Conservation (phyloP, 2,888 invertebrate species). For the Caenorhabditis wallacei region DNA sequence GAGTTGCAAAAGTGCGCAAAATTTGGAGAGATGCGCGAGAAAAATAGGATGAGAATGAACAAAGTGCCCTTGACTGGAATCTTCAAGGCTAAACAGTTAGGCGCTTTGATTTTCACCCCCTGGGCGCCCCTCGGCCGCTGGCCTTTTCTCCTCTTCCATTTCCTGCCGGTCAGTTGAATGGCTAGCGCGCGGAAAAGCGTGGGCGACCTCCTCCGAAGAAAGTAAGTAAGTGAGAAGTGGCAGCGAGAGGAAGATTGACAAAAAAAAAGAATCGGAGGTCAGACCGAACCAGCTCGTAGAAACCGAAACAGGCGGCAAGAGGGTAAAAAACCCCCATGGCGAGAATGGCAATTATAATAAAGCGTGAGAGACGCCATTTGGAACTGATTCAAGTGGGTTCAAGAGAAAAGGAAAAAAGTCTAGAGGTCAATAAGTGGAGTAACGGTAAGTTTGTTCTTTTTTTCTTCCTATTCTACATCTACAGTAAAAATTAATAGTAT, state of each 20-base stretch:
- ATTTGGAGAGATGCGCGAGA: conserved; percentile 61
- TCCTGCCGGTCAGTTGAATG: conserved; percentile 56
- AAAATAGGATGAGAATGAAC: conserved; percentile 66
- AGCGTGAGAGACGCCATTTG: conserved; percentile 43
- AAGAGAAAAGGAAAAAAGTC: conserved; percentile 40
- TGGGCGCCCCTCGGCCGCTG: conserved; percentile 27
- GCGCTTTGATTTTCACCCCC: conserved; percentile 59
- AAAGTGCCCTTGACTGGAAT: conserved; percentile 70
- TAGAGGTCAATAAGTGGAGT: conserved; percentile 58
- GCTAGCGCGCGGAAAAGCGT: conserved; percentile 49
- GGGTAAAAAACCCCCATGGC: conserved; percentile 17
- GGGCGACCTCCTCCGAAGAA: conserved; percentile 41
- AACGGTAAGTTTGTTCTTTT: conserved; percentile 30
- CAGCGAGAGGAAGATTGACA: neutral
- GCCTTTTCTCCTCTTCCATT: conserved; percentile 51
- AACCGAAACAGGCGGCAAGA: conserved; percentile 26
- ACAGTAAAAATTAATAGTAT: no score
- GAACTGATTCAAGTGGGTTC: conserved; percentile 57
- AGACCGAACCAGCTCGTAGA: conserved; percentile 28
- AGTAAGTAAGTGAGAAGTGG: conserved; percentile 58
- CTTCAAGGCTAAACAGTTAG: conserved; percentile 70
- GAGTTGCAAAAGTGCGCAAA: conserved; percentile 61
- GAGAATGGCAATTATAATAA: conserved; percentile 59
- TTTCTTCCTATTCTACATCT: no score
- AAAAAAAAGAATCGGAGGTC: conserved; percentile 41